Percentiles rank a stretch among this genome's conserved stretches.
Conservation (phyloP, 1,140 invertebrate species). For the Drosophila tropicalis region DNA sequence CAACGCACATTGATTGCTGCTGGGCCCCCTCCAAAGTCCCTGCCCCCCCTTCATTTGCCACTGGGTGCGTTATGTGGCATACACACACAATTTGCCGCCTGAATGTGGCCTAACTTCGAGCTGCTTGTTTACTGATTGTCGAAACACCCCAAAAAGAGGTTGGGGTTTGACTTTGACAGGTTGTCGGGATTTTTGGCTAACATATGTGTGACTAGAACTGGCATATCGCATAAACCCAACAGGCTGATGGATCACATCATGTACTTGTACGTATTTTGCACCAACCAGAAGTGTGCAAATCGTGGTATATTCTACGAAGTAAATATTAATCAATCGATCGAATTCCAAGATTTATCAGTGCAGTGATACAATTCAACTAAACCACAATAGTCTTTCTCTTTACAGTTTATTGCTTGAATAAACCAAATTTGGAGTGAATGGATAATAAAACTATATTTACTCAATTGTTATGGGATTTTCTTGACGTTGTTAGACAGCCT, state of each 20-base stretch:
- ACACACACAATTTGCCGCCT: constrained; percentile 48
- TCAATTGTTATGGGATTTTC: too few species aligned
- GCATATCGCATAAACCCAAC: constrained; percentile 22
- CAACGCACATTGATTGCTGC: constrained; percentile 58
- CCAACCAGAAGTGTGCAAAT: neutral
- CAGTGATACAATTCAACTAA: too few species aligned
- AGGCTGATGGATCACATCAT: neutral
- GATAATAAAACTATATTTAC: too few species aligned
- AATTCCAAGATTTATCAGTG: too few species aligned
- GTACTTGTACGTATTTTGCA: neutral
- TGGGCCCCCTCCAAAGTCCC: neutral
- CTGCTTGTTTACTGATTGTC: constrained; percentile 33
- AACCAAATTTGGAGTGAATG: too few species aligned
- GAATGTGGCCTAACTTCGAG: constrained; percentile 64
- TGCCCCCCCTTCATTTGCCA: neutral
- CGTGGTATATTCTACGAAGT: neutral
- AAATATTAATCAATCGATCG: neutral
- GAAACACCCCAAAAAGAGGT: constrained; percentile 29
- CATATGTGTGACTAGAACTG: constrained; percentile 5
- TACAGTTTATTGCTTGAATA: too few species aligned
- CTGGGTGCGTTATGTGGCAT: constrained; percentile 11
- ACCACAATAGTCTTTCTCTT: too few species aligned
- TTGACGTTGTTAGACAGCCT: too few species aligned
- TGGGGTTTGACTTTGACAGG: constrained; percentile 49
- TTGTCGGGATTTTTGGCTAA: constrained; percentile 43